A percentile compares a stretch with the other conserved stretches of the same genome.
Evolutionary conservation across 2,113 vertebrate genomes (phyloP).

Genomic region (Ictalurus furcatus): DNA sequence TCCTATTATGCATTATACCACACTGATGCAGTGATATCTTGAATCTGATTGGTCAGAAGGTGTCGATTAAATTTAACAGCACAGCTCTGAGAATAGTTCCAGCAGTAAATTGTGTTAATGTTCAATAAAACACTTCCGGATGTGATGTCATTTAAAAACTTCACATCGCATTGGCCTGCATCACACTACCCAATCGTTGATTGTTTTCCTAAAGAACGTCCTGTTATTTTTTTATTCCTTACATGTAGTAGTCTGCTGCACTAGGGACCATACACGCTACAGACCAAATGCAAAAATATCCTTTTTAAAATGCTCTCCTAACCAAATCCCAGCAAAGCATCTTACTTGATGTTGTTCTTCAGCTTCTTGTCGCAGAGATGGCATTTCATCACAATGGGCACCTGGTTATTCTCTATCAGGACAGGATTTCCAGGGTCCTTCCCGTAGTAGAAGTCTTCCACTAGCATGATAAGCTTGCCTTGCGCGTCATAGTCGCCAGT

Average conservation of each 20-base stretch:
- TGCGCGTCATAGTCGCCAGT: constrained; percentile 54
- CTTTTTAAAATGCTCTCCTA: not conserved
- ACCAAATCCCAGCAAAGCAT: not conserved
- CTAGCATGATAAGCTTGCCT: constrained; percentile 85
- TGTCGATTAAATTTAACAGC: not conserved
- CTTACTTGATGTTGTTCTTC: constrained; percentile 85
- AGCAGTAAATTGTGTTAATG: not conserved
- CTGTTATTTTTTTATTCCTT: not conserved
- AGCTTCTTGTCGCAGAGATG: constrained; percentile 82
- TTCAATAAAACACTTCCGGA: not conserved
- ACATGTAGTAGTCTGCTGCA: not conserved
- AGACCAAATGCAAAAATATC: not conserved
- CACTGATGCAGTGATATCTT: not conserved
- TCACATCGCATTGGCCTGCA: too few species aligned
- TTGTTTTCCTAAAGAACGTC: too few species aligned
- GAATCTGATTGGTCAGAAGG: not conserved
- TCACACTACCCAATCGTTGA: too few species aligned
- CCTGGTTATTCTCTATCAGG: constrained; percentile 57
- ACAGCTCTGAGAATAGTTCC: not conserved
- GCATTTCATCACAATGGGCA: constrained; percentile 78
- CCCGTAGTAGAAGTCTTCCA: constrained; percentile 88
- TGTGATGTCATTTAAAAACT: not conserved
- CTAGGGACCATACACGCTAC: not conserved
- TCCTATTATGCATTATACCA: not conserved
- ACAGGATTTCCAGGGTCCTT: constrained; percentile 67